Conservation (phyloP, 2,888 invertebrate genomes). For the Plusia festucae region DNA sequence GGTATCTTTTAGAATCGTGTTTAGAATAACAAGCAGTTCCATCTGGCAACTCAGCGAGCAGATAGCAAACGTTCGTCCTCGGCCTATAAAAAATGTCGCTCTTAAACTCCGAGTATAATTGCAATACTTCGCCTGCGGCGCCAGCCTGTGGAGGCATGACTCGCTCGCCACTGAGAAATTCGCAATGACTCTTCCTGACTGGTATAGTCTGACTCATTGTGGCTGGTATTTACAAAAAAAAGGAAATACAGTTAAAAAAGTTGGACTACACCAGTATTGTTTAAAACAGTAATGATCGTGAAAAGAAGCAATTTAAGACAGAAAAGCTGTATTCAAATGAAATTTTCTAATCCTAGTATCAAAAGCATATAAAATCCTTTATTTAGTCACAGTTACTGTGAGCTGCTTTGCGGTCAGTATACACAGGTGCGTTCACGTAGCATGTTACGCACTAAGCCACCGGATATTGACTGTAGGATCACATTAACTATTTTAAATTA, state of each 20-base stretch:
- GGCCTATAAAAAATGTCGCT: conserved; percentile 53
- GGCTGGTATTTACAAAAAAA: conserved; percentile 2
- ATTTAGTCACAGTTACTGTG: conserved; percentile 31
- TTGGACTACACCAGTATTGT: not conserved
- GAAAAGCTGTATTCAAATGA: not conserved
- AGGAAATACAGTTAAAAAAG: not conserved
- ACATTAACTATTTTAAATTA: conserved; percentile 17
- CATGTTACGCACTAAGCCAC: conserved; percentile 9
- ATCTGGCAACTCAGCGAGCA: conserved; percentile 48
- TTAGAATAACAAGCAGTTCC: conserved; percentile 58
- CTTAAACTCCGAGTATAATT: conserved; percentile 63
- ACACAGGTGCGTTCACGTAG: conserved; percentile 41
- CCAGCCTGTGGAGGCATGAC: conserved; percentile 63
- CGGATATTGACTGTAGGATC: conserved; percentile 27
- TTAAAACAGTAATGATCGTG: no score
- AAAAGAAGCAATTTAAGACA: no score
- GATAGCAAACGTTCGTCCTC: conserved; percentile 46
- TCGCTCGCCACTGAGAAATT: conserved; percentile 59
- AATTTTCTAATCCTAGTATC: not conserved
- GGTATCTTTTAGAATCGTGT: conserved; percentile 49
- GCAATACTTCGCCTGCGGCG: conserved; percentile 68
- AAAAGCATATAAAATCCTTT: conserved; percentile 14
- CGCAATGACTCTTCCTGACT: conserved; percentile 64
- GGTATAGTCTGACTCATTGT: conserved; percentile 60
- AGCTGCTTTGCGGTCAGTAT: conserved; percentile 40